Percentiles rank a stretch among this genome's conserved stretches.
phyloP scores from a whole-genome alignment of 2,113 vertebrate genomes.

The Dromas ardeola region DNA sequence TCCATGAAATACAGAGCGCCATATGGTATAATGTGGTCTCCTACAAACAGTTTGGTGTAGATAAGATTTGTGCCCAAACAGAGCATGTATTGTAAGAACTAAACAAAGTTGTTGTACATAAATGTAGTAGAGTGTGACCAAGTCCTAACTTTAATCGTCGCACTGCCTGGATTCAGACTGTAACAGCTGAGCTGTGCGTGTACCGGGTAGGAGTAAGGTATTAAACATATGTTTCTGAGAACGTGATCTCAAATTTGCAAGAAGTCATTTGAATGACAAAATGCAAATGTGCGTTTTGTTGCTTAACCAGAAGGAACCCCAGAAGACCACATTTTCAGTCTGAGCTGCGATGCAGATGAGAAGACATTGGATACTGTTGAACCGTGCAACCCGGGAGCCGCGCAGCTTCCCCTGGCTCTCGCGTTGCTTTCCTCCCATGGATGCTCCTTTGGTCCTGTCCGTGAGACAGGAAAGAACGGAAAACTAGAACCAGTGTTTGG shows the following conservation, averaged over 20 bases:
- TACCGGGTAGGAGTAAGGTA: not conserved
- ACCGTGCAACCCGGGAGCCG: not conserved
- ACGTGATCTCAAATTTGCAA: not conserved
- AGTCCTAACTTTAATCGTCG: not conserved
- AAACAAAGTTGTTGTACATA: not conserved
- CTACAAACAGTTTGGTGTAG: not conserved
- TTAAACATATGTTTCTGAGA: not conserved
- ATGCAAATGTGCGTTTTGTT: rapidly evolving
- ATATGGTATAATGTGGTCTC: not conserved
- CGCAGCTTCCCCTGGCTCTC: not conserved
- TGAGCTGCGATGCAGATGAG: rapidly evolving
- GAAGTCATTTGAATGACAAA: not conserved
- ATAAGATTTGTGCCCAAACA: not conserved
- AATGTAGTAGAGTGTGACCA: not conserved
- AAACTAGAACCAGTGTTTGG: not conserved
- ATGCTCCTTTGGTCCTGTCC: not conserved
- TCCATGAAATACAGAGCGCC: not conserved
- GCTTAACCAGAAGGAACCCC: not conserved
- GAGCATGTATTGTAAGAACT: not conserved
- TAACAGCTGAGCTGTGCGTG: not conserved
- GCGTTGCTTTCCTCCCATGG: not conserved
- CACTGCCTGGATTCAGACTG: not conserved
- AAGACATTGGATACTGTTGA: not conserved
- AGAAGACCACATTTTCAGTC: not conserved
- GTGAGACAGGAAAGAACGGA: not conserved